A percentile compares a stretch with the other conserved stretches of the same genome.
These are phyloP conservation scores for Melinaea marsaeus DNA, from an alignment of 2,888 invertebrate genomes.

Conservation along the genomic window DNA sequence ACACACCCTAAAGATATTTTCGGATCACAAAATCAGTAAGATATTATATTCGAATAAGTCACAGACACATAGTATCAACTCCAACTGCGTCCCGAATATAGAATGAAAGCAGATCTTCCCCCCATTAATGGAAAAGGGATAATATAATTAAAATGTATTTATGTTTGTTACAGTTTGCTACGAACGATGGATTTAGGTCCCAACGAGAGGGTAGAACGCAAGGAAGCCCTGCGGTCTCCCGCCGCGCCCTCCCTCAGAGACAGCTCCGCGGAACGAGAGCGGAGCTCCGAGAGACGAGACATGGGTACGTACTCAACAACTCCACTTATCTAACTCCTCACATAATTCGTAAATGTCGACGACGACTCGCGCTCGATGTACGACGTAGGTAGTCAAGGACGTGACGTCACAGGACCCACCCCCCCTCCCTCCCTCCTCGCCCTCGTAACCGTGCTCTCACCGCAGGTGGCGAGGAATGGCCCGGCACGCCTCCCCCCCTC, in stretches of 20 bases:
- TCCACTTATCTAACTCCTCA: slow-evolving; percentile 11
- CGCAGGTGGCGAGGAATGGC: slow-evolving; percentile 76
- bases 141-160: slow-evolving; percentile 9
- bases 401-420: slow-evolving; percentile 53
- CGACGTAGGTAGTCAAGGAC: slow-evolving; percentile 59
- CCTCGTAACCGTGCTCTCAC: slow-evolving; percentile 75
- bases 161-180: slow-evolving; percentile 80
- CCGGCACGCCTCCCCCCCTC: slow-evolving; percentile 71
- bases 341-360: slow-evolving; percentile 18
- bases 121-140: neutral
- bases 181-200: slow-evolving; percentile 84
- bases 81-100: slow-evolving; percentile 1
- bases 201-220: slow-evolving; percentile 61
- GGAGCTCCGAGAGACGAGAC: slow-evolving; percentile 62
- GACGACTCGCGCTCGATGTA: slow-evolving; percentile 20
- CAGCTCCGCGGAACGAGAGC: slow-evolving; percentile 60
- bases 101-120: neutral
- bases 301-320: slow-evolving; percentile 55
- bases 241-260: slow-evolving; percentile 52
- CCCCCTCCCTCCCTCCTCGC: slow-evolving; percentile 81
- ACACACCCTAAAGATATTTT: slow-evolving; percentile 36
- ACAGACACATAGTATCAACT: neutral
- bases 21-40: slow-evolving; percentile 37
- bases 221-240: slow-evolving; percentile 75
- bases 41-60: slow-evolving; percentile 17